Percentiles rank a stretch among this genome's conserved stretches.
phyloP scores from a whole-genome alignment of 2,113 vertebrate species.

The Bambusicola thoracicus region DNA sequence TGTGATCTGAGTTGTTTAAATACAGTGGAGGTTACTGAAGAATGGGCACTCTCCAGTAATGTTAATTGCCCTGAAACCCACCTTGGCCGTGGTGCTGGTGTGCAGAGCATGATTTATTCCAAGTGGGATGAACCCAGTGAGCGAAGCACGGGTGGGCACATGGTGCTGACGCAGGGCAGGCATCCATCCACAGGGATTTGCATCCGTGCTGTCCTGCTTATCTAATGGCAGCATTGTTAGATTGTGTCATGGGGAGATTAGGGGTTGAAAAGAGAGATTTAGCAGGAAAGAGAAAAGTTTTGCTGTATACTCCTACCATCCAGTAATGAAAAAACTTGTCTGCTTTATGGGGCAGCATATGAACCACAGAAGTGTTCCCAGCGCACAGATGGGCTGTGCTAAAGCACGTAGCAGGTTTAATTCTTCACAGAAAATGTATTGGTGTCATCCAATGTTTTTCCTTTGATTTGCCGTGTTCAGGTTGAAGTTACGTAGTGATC shows the following conservation, averaged over 20 bases:
- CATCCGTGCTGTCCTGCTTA: slow-evolving; percentile 60
- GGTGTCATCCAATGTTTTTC: not conserved
- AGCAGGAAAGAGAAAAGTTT: slow-evolving; percentile 69
- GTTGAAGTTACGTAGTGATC: not conserved
- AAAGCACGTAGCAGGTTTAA: not conserved
- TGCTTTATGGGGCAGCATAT: not conserved
- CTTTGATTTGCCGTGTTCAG: not conserved
- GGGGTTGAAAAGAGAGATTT: slow-evolving; percentile 63
- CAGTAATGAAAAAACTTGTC: slow-evolving; percentile 44
- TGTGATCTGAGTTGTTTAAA: not conserved
- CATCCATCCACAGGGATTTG: slow-evolving; percentile 59
- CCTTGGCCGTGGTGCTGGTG: slow-evolving; percentile 1
- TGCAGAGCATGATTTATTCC: slow-evolving; percentile 49
- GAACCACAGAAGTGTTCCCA: not conserved
- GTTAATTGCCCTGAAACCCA: slow-evolving; percentile 11
- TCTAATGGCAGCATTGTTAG: slow-evolving; percentile 65
- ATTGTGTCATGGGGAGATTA: slow-evolving; percentile 64
- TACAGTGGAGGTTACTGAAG: not conserved
- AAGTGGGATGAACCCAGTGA: not conserved
- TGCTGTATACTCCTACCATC: slow-evolving; percentile 52
- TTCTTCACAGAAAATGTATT: not conserved
- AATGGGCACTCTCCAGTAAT: not conserved
- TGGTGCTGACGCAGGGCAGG: slow-evolving; percentile 41
- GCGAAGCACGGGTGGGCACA: not conserved
- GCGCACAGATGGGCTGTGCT: not conserved